Percentiles rank a stretch among this genome's conserved stretches.
phyloP scores from a whole-genome alignment of 2,113 vertebrate genomes.

The Symphodus melops region DNA sequence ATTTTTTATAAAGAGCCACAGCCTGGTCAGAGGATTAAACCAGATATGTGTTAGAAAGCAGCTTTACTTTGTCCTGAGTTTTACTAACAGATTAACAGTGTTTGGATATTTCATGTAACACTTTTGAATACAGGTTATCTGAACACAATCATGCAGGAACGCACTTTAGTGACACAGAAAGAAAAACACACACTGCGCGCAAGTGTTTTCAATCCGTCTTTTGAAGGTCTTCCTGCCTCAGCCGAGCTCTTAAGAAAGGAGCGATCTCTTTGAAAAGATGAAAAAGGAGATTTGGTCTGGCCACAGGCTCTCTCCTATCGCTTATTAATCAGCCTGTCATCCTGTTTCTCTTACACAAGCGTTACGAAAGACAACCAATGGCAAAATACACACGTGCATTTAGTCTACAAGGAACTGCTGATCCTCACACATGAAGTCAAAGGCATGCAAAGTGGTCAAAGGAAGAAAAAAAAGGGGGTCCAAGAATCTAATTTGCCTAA shows the following conservation, averaged over 20 bases:
- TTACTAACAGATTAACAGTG: not conserved
- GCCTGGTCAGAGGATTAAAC: not conserved
- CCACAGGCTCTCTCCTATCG: not conserved
- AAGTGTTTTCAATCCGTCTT: not conserved
- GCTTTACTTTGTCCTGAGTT: not conserved
- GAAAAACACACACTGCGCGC: not conserved
- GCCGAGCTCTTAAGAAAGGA: not conserved
- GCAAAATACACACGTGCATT: not conserved
- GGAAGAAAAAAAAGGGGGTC: not conserved
- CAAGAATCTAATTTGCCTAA: slow-evolving; percentile 31
- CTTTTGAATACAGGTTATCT: slow-evolving; percentile 4
- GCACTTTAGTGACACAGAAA: not conserved
- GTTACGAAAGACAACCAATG: not conserved
- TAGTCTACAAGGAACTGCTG: not conserved
- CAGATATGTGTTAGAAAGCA: not conserved
- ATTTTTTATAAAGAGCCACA: not conserved
- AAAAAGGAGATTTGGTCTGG: slow-evolving; percentile 5
- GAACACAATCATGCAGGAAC: not conserved
- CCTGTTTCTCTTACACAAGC: not conserved
- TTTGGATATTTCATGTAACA: not conserved
- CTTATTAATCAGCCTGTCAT: not conserved
- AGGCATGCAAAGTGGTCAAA: not conserved
- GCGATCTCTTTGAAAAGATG: slow-evolving; percentile 18
- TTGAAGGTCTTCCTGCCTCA: slow-evolving; percentile 3
- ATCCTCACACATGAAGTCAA: not conserved